Conservation (phyloP, 2,888 invertebrate species). For the Craniophora ligustri region DNA sequence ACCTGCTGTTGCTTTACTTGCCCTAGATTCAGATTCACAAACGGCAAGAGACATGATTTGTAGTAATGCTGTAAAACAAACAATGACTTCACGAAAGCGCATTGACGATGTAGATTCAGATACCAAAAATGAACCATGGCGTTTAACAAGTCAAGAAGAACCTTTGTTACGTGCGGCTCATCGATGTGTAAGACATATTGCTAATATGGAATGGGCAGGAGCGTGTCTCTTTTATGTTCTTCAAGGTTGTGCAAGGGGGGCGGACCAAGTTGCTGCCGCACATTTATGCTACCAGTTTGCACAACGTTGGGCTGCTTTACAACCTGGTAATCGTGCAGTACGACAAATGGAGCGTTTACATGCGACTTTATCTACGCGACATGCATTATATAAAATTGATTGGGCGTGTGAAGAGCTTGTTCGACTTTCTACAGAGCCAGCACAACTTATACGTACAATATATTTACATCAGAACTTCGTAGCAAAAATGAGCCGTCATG, state of each 20-base stretch:
- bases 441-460: conserved; percentile 81
- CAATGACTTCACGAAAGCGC: conserved; percentile 82
- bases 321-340: conserved; percentile 83
- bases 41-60: conserved; percentile 86
- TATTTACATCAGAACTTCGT: conserved; percentile 82
- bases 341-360: conserved; percentile 85
- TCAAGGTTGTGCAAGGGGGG: conserved; percentile 85
- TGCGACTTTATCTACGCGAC: conserved; percentile 82
- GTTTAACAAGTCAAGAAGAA: conserved; percentile 78
- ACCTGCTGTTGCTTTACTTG: conserved; percentile 76
- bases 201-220: conserved; percentile 87
- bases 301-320: conserved; percentile 83
- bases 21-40: conserved; percentile 80
- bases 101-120: conserved; percentile 65
- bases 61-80: conserved; percentile 86
- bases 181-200: conserved; percentile 82
- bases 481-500: conserved; percentile 77
- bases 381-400: conserved; percentile 82
- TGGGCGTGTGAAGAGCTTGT: conserved; percentile 84
- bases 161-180: conserved; percentile 82
- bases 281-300: conserved; percentile 85
- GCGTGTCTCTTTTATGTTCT: conserved; percentile 86
- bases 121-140: conserved; percentile 79
- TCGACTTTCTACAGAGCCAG: conserved; percentile 79
- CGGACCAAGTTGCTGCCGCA: conserved; percentile 86